Conservation (phyloP, 2,888 invertebrate species). For the Anoplius nigerrimus region DNA sequence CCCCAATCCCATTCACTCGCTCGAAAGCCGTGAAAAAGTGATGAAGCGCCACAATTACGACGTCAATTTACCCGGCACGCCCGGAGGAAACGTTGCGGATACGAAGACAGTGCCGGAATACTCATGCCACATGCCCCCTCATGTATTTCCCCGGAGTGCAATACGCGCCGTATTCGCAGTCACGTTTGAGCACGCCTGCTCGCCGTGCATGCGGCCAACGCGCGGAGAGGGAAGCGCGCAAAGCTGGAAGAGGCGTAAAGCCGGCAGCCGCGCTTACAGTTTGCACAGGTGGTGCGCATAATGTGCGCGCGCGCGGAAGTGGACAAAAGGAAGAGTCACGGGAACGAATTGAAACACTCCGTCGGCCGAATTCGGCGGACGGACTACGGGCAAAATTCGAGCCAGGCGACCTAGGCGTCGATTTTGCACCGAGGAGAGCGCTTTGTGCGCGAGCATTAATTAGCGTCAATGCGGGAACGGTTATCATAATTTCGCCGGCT, state of each 20-base stretch:
- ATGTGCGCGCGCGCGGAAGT: no score
- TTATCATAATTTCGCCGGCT: no score
- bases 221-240: conserved; percentile 3
- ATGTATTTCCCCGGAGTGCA: conserved; percentile 60
- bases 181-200: conserved; percentile 1
- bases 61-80: conserved; percentile 39
- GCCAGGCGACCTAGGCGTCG: no score
- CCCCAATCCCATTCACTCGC: conserved; percentile 30
- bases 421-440: no score
- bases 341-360: no score
- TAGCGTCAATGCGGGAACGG: no score
- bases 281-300: no score
- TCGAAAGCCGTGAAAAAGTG: conserved; percentile 45
- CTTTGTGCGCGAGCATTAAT: no score
- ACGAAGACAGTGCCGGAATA: conserved; percentile 29
- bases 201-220: conserved; percentile 5
- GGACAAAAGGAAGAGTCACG: no score
- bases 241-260: conserved; percentile 24
- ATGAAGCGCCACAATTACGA: conserved; percentile 51
- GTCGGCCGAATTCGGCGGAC: no score
- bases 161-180: conserved; percentile 24
- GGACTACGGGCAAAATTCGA: no score
- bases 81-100: conserved; percentile 14
- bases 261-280: no score
- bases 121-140: conserved; percentile 9